A percentile compares a stretch with the other conserved stretches of the same genome.
Evolutionary conservation across 2,888 invertebrate genomes (phyloP).

Genomic region (Cheilosia urbana): DNA sequence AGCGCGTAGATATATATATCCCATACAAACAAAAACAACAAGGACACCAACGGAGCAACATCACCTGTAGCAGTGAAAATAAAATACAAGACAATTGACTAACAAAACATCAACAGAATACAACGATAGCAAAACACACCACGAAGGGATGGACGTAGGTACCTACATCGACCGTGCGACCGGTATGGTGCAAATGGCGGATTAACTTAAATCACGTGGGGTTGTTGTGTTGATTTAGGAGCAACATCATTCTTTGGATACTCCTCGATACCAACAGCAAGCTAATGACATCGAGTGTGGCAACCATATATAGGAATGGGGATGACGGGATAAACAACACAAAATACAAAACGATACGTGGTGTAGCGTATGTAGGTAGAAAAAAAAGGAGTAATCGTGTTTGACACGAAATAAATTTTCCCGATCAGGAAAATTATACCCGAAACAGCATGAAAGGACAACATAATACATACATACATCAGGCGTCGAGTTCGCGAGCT

Average conservation of each 20-base stretch:
- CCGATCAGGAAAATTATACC: constrained; percentile 54
- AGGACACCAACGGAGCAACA: constrained; percentile 14
- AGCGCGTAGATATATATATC: neutral
- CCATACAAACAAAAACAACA: neutral
- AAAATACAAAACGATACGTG: constrained; percentile 25
- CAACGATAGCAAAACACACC: constrained; percentile 6
- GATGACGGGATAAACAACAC: constrained; percentile 44
- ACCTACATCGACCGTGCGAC: neutral
- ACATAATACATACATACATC: neutral
- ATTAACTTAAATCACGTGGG: constrained; percentile 70
- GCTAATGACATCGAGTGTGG: constrained; percentile 49
- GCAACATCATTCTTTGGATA: constrained; percentile 48
- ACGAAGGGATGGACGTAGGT: constrained; percentile 14
- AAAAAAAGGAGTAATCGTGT: constrained; percentile 27
- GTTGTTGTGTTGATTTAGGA: constrained; percentile 69
- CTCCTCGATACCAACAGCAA: neutral
- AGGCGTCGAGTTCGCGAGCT: too few species aligned
- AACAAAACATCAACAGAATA: constrained; percentile 40
- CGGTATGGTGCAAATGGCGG: constrained; percentile 54
- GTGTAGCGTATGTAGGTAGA: too few species aligned
- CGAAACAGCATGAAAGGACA: constrained; percentile 14
- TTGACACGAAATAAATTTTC: constrained; percentile 61
- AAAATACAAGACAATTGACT: constrained; percentile 60
- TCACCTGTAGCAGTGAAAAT: constrained; percentile 18
- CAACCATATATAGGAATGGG: constrained; percentile 8